phyloP scores from a whole-genome alignment of 2,113 vertebrate species.

The Cynoglossus semilaevis region DNA sequence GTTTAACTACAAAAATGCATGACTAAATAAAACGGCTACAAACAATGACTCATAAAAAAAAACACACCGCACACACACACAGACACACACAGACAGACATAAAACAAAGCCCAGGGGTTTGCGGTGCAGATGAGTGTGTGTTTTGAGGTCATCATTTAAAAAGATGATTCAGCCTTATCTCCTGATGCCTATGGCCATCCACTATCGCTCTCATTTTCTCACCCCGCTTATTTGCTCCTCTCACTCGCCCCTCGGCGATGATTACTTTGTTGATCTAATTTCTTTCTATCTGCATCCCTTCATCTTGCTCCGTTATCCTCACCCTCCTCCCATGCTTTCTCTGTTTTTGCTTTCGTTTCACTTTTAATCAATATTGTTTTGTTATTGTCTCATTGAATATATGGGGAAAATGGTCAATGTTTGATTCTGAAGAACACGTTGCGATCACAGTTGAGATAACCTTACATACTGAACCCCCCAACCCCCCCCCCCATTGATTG shows the following conservation, averaged over 20 bases:
- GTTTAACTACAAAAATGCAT: not conserved
- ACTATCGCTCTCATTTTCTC: conserved; percentile 58
- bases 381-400: conserved; percentile 54
- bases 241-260: conserved; percentile 42
- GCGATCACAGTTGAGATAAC: conserved; percentile 28
- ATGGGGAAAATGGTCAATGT: conserved; percentile 9
- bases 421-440: conserved; percentile 16
- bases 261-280: conserved; percentile 56
- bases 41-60: conserved; percentile 1
- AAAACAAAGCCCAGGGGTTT: conserved; percentile 32
- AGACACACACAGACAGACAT: conserved; percentile 16
- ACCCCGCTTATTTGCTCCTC: conserved; percentile 29
- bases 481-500: conserved; percentile 10
- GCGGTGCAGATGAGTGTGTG: conserved; percentile 58
- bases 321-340: conserved; percentile 23
- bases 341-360: conserved; percentile 45
- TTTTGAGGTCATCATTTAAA: conserved; percentile 75
- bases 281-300: conserved; percentile 22
- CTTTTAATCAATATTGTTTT: conserved; percentile 37
- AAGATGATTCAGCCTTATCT: conserved; percentile 73
- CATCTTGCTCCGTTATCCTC: conserved; percentile 35
- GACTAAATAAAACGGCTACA: conserved; percentile 39
- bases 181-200: conserved; percentile 43
- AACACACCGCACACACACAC: conserved; percentile 27
- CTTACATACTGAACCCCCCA: conserved; percentile 3